Evolutionary conservation across 2,797 vertebrate species (phyloP), one percentile per base, ranked within the genome.

Genomic region (Thunnus albacares): DNA sequence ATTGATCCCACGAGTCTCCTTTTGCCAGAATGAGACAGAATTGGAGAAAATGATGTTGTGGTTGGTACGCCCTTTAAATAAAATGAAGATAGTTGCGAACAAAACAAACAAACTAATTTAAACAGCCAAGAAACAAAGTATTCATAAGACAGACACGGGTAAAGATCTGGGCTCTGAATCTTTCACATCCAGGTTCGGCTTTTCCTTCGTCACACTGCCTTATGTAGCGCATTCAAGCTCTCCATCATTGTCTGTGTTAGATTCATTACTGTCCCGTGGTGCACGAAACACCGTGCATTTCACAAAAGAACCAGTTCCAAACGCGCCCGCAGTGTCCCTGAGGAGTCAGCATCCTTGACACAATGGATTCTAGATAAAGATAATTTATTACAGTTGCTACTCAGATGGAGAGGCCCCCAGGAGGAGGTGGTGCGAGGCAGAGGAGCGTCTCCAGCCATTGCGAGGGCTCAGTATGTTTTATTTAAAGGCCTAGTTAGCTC

Each of bases 361-460:
- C 90, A 91, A 93, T 85, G 85, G 86, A 89, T 90, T 89, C 82
- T 18, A 90, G 92, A 92, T 92, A 89, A 90, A 92, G 86, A 93
- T 91, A 84, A 92, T 94, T 92, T 92, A 92, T 90, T 88, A 89
- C 79, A 77, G 79, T 81, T 63, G 64, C 85, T 81, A 51, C 59
- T 84, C 73, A 82, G 60, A 82, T 68, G 79, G 65, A 87, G 80
- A 69, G 57, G 43, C 64, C 84, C 78, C 43, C 20, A 22, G 64
- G 89, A 84, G 78, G 68, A 81, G 71, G 71, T 1, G 28, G 64
- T 12, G 33, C 10, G 35, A 78, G 76, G 49, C 79, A 24, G 43
- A 55, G 75, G 61, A 84, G 66, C 22, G 10, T 83, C 81, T 80
- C 69, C 28, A 83, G 63, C 77, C 80, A 55, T 71, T 30, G 77